Evolutionary conservation across 2,888 invertebrate species (phyloP).

Genomic region (Lasioglossum oenotherae): DNA sequence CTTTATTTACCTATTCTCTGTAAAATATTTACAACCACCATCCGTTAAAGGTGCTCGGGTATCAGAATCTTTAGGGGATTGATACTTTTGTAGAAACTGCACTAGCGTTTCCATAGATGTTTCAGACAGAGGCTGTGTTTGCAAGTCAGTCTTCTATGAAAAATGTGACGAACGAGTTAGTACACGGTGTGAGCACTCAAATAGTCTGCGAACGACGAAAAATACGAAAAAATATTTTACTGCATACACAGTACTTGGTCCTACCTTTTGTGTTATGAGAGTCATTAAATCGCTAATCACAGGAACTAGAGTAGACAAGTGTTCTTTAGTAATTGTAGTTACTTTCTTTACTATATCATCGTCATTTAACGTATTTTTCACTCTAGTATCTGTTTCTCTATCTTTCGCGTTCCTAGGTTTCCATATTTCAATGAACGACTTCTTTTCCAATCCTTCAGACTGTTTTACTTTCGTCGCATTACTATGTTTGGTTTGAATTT

Average conservation of each 20-base stretch:
- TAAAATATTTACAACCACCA: conserved; percentile 29
- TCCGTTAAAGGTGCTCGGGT: conserved; percentile 36
- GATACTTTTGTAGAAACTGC: conserved; percentile 70
- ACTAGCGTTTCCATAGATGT: conserved; percentile 69
- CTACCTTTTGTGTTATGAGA: conserved; percentile 74
- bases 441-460: conserved; percentile 12
- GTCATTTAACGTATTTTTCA: conserved; percentile 40
- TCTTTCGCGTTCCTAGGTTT: conserved; percentile 24
- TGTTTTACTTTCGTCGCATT: conserved; percentile 38
- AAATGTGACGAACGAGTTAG: background rate
- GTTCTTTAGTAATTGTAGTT: conserved; percentile 62
- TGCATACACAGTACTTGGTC: background rate
- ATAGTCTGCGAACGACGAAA: background rate
- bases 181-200: background rate
- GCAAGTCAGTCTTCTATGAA: conserved; percentile 62
- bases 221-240: background rate
- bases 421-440: conserved; percentile 17
- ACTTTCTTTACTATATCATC: conserved; percentile 59
- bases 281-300: conserved; percentile 78
- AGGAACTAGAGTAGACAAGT: conserved; percentile 76
- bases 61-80: conserved; percentile 51
- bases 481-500: conserved; percentile 53
- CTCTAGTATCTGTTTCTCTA: conserved; percentile 39
- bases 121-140: conserved; percentile 57
- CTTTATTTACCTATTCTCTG: conserved; percentile 53